Evolutionary conservation across 2,113 vertebrate species (phyloP).

Genomic region (Eurystomus gularis): DNA sequence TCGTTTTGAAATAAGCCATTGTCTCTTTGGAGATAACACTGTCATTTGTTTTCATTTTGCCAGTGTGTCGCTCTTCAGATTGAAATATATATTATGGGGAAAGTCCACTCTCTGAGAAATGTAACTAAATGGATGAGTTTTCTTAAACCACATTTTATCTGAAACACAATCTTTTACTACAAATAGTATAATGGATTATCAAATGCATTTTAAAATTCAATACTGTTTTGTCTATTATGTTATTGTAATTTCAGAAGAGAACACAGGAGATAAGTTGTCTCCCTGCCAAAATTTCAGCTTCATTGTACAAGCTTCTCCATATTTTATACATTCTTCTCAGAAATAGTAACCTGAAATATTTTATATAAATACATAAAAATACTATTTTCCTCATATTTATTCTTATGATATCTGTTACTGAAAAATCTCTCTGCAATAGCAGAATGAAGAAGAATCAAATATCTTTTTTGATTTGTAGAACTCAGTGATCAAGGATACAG

Average conservation of each 20-base stretch:
- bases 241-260: conserved; percentile 9
- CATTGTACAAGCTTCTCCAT: conserved; percentile 42
- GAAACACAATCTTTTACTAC: conserved; percentile 3
- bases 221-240: conserved; percentile 30
- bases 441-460: not conserved
- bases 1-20: conserved; percentile 73
- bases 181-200: conserved; percentile 20
- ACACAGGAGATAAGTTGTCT: not conserved
- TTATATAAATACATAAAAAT: conserved; percentile 10
- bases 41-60: conserved; percentile 79
- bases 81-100: conserved; percentile 77
- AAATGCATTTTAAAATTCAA: conserved; percentile 52
- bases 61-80: conserved; percentile 56
- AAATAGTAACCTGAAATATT: not conserved
- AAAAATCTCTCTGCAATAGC: not conserved
- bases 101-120: conserved; percentile 61
- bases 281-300: not conserved
- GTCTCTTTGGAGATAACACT: conserved; percentile 66
- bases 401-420: not conserved
- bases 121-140: conserved; percentile 32
- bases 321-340: conserved; percentile 34
- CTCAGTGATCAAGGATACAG: not conserved
- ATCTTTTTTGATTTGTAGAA: not conserved
- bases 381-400: not conserved
- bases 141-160: conserved; percentile 60